Base-by-base conservation (phyloP, 2,888 invertebrate species). In the Brenthis ino region DNA sequence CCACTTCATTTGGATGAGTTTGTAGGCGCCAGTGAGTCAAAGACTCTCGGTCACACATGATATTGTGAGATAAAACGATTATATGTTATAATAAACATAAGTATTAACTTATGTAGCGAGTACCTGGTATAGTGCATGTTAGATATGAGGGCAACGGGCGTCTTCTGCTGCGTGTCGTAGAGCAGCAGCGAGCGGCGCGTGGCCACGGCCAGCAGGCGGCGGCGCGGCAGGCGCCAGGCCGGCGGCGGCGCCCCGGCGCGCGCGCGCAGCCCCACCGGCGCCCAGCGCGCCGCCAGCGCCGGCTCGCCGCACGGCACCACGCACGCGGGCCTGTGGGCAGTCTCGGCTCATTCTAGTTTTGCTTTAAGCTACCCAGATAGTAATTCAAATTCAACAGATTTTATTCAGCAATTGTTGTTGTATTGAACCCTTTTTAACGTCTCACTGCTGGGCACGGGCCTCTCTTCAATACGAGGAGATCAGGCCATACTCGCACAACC, bases 181-280 rank as follows among this genome's bases (percentile, higher is more conserved):
- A 93, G 56, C 67, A 91, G 93, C 48, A 99, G 95, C 37, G 97
- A 95, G 77, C 96, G 96, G 77, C 96, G 96, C 1, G 99, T 98
- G 24, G 97, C 98, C 14, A 99, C 96, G 0, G 99, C 99, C 84
- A 98, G 97, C 68, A 99, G 92, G 96, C 1, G 99, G 98, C 24
- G 97, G 98, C 14, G 99, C 96, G 0, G 99, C 99, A 84, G 98
- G 97, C 68, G 99, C 92, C 92, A 97, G 94, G 70, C 99, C 94
- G 82, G 96, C 97, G 0, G 96, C 95, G 55, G 96, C 85, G 13
- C 28, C 94, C 85, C 73, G 96, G 88, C 14, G 94, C 83, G 1
- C 95, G 90, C n/a, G 55, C 24, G n/a, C 56, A 70, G n/a, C 67
- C 89, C 82, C 4, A 94, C 93, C 16, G 96, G 85, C 77, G 95